Evolutionary conservation across 1,140 invertebrate species (phyloP), one percentile per base, ranked within the genome.

Genomic region (Drosophila neocordata): DNA sequence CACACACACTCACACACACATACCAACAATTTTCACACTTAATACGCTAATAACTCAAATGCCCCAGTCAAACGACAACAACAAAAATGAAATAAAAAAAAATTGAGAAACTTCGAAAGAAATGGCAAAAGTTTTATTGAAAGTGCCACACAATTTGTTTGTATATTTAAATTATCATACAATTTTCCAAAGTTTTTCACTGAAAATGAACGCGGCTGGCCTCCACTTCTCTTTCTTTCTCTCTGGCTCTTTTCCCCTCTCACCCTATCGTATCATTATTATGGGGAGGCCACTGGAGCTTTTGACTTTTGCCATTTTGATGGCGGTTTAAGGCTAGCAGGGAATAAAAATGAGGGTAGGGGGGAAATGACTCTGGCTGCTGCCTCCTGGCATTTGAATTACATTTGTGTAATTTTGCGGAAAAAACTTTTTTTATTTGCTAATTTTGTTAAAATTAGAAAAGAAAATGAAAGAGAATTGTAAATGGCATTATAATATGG

Each of bases 161-260:
- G 83, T 88, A 87, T 87, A 87, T 88, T 87, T 83, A 87, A 87
- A 87, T 87, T 85, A 85, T 87, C 81, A 87, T 87, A 87, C 76
- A 87, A 87, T 87, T 87, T 48, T 79, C 67, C 61, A 52, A 85
- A 85, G 67, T 61, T 56, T 85, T 85, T 80, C 53, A 67, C 52
- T 57, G 52, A 71, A 85, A 85, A 85, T 80, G 77, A 85, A 70
- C 64, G 77, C 41, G 15, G 41, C 81, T 22, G 52, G 65, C 72
- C 59, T 55, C 68, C 59, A 44, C 58, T 55, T 35, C 37, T 41
- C 37, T 12, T 58, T 38, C 31, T 37, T 55, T 4, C 12, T 18
- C 31, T n/a, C 20, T n/a, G n/a, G n/a, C n/a, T 57, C 24, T n/a
- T 56, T 22, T 15, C 13, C 12, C 13, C 20, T 34, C 4, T 22